Evolutionary conservation across 2,797 vertebrate species (phyloP).

Genomic region (Carapus acus): DNA sequence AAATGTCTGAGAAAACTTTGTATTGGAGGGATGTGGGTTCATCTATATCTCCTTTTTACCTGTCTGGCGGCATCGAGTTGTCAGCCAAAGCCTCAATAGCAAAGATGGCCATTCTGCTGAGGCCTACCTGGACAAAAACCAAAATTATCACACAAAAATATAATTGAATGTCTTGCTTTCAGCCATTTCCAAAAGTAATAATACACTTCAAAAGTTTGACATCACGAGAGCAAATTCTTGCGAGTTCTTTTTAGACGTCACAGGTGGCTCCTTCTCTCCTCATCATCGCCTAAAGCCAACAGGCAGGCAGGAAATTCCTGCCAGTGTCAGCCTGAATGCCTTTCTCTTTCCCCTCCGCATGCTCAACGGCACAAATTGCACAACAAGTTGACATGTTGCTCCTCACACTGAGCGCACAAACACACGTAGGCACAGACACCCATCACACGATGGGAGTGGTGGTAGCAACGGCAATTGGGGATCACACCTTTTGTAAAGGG

Average conservation of each 20-base stretch:
- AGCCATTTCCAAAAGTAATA: slow-evolving; percentile 24
- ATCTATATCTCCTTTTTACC: neutral
- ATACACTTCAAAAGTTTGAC: slow-evolving; percentile 27
- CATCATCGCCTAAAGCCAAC: slow-evolving; percentile 14
- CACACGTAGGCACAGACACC: slow-evolving; percentile 29
- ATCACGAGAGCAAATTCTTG: slow-evolving; percentile 27
- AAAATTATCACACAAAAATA: slow-evolving; percentile 19
- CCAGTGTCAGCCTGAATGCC: slow-evolving; percentile 13
- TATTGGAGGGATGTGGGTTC: too few relatives aligned
- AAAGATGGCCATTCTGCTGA: slow-evolving; percentile 16
- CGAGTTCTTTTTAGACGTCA: slow-evolving; percentile 19
- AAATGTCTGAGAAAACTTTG: slow-evolving; percentile 16
- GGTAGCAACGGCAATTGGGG: too few relatives aligned
- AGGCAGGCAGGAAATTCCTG: slow-evolving; percentile 25
- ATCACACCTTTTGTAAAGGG: slow-evolving; percentile 1
- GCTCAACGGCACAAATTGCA: slow-evolving; percentile 22
- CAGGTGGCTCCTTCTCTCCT: slow-evolving; percentile 14
- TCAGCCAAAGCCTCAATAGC: slow-evolving; percentile 15
- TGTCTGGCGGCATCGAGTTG: slow-evolving; percentile 15
- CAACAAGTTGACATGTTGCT: slow-evolving; percentile 26
- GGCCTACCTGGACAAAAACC: slow-evolving; percentile 12
- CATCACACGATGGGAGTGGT: slow-evolving; percentile 14
- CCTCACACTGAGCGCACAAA: slow-evolving; percentile 30
- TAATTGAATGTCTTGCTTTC: slow-evolving; percentile 12
- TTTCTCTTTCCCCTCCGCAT: slow-evolving; percentile 15